Base-by-base conservation (phyloP, 2,797 vertebrate genomes). In the Acomys russatus region DNA sequence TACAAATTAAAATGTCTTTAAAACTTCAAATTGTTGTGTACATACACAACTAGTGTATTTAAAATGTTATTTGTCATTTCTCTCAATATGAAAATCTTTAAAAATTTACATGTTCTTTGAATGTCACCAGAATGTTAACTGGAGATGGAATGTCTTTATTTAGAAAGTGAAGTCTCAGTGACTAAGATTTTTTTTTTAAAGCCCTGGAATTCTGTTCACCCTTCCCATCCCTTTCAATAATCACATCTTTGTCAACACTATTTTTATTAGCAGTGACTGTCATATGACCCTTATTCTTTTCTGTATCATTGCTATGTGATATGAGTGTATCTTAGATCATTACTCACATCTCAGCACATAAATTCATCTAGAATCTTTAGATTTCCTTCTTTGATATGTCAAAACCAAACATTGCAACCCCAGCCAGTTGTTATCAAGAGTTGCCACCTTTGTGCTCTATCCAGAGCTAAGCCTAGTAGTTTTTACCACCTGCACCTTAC, bases 41-140 rank as follows among this genome's bases (percentile, higher is more conserved):
- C 23, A 18, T 49, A 92, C 25, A 54, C 1, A 35, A 61, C 54
- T 59, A 70, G 80, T 88, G 49, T 82, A 84, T 78, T 74, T 7
- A 77, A 51, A 85, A 92, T 66, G 90, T 9, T n/a, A 76, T n/a
- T 88, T 88, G 35, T 61, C 33, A 73, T 96, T 85, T 94, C 22
- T 12, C 23, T 61, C 56, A 90, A 35, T 20, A 20, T 63, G 28
- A 0, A 84, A 23, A 71, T 90, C 28, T 76, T 91, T 64, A 70
- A 82, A 96, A 70, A 80, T 70, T 63, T 28, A 82, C 14, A 44
- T 6, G 44, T 49, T 18, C 17, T 83, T 20, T 44, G 44, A 44
- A 4, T 33, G 64, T 84, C 20, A 23, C 59, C 84, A 70, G 49
- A 28, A 8, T 66, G 25, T 12, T n/a, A 74, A 74, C 4, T 44